Evolutionary conservation across 2,888 invertebrate species (phyloP), one percentile per base, ranked within the genome.

Genomic region (Cybosia mesomella): DNA sequence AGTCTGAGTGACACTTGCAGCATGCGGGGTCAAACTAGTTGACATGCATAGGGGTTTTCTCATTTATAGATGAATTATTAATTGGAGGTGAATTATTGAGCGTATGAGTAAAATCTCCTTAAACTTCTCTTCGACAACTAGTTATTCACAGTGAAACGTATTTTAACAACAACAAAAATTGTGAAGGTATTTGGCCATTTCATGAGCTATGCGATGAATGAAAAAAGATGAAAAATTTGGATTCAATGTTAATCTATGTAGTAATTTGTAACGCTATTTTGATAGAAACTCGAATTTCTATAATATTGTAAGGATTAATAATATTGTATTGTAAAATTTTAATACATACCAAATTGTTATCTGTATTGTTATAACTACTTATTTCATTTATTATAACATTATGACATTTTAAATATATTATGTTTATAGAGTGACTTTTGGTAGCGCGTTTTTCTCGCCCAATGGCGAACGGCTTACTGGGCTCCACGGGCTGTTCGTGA

Each of bases 321-420:
- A 49, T n/a, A 43, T 13, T 43, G 18, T 18, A 43, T 43, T 18
- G 43, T 43, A 18, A 18, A 15, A 43, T 49, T 49, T 18, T 49
- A 43, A 49, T 49, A 49, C 49, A 49, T 49, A 49, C 49, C 49
- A 49, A 49, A 49, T 49, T 49, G 49, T 49, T 49, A 49, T n/a
- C 49, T 49, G 49, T 43, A 43, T 49, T 49, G 49, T 49, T 49
- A 49, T 39, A 15, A 15, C 39, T 39, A 43, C 15, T 13, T 39
- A 39, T 15, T 13, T 18, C 43, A 43, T 43, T 43, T 43, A 65
- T 70, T 69, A 10, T n/a, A n/a, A n/a, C n/a, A 49, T 49, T 49
- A 49, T n/a, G 49, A 49, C 9, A n/a, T 49, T n/a, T n/a, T n/a
- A 49, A n/a, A 9, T 49, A 39, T 39, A 15, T 15, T 39, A 49